These are phyloP conservation scores for Anoura caudifer DNA, from an alignment of 2,113 vertebrate species.

Conservation along the genomic window DNA sequence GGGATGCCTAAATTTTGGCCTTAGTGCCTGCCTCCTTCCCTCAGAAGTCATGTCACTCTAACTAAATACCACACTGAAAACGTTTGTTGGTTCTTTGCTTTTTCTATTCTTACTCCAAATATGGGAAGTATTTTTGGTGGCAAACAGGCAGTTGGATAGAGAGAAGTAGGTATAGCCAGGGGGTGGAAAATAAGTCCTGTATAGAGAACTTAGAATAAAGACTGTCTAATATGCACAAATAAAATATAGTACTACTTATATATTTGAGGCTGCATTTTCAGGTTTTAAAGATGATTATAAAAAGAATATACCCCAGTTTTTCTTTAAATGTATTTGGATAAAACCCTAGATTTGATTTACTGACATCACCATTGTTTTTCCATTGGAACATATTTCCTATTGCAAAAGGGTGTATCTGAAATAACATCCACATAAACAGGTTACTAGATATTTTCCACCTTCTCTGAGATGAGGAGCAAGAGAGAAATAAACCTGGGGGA, in stretches of 20 bases:
- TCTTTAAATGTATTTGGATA: not conserved
- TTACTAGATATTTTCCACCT: not conserved
- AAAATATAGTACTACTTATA: not conserved
- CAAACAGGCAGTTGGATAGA: not conserved
- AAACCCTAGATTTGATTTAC: not conserved
- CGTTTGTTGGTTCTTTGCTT: not conserved
- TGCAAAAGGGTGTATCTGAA: not conserved
- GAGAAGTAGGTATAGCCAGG: not conserved
- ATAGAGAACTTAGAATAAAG: not conserved
- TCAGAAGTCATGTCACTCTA: not conserved
- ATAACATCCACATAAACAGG: not conserved
- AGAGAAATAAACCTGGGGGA: not conserved
- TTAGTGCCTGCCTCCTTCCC: rapidly evolving
- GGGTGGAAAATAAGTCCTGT: not conserved
- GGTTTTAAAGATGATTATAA: not conserved
- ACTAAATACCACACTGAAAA: not conserved
- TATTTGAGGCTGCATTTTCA: not conserved
- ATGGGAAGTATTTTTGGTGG: not conserved
- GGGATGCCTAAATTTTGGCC: not conserved
- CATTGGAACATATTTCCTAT: not conserved
- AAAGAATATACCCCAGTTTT: not conserved
- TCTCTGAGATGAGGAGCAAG: conserved; percentile 8
- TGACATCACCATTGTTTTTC: not conserved
- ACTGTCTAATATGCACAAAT: not conserved
- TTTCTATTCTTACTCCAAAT: not conserved